Evolutionary conservation across 2,888 invertebrate species (phyloP).

Genomic region (Epistrophella euchroma): DNA sequence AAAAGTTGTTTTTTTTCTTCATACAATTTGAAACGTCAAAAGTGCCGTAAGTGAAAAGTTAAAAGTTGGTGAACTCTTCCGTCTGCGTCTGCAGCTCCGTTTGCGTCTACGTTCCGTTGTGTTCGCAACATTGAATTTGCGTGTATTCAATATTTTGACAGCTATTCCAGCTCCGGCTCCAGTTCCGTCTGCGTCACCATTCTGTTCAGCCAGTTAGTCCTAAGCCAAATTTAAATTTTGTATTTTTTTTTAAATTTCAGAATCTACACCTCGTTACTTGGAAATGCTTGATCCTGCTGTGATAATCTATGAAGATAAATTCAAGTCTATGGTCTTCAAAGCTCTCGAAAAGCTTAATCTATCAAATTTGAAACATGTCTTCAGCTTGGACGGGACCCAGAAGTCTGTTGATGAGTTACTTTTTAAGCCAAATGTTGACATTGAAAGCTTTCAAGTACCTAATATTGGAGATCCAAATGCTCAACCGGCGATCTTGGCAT

Average conservation of each 20-base stretch:
- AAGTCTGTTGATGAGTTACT: neutral
- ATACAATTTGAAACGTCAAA: no score
- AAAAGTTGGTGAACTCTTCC: no score
- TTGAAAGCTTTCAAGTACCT: conserved; percentile 17
- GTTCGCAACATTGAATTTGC: no score
- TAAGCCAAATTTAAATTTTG: no score
- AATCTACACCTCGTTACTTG: conserved; percentile 20
- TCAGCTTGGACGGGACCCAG: neutral
- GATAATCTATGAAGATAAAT: conserved; percentile 57
- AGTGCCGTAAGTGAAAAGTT: no score
- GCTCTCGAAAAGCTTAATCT: neutral
- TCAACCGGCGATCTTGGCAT: conserved; percentile 49
- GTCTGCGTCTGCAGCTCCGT: no score
- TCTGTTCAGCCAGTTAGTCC: no score
- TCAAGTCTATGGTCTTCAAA: conserved; percentile 17
- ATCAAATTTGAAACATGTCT: neutral
- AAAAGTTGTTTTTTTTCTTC: no score
- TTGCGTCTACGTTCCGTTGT: no score
- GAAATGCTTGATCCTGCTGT: conserved; percentile 52
- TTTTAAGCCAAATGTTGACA: neutral
- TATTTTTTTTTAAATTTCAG: neutral
- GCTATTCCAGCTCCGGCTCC: no score
- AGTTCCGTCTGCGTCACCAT: no score
- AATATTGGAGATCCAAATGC: conserved; percentile 43
- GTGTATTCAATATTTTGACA: no score